These are phyloP conservation scores for Xylota segnis DNA, from an alignment of 2,888 invertebrate genomes.

Conservation along the genomic window DNA sequence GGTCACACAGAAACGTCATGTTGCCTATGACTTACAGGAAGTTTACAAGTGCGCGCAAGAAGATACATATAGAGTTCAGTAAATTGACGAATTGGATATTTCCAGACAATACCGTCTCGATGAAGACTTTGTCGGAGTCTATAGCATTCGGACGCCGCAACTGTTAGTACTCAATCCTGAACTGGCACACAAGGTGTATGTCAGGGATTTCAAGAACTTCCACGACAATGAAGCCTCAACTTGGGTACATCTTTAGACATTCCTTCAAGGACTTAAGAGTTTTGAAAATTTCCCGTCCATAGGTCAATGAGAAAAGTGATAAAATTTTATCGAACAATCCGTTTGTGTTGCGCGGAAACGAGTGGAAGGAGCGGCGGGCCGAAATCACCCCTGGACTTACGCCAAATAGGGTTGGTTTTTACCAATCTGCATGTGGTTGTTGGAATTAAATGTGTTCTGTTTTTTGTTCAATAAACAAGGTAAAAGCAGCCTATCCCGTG, in stretches of 20 bases:
- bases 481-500: constrained; percentile 85
- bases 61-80: not conserved
- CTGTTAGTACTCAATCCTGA: constrained; percentile 83
- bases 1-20: constrained; percentile 79
- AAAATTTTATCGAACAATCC: constrained; percentile 85
- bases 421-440: not conserved
- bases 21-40: constrained; percentile 81
- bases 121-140: constrained; percentile 84
- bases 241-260: constrained; percentile 78
- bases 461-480: constrained; percentile 60
- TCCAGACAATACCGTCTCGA: constrained; percentile 79
- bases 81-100: not conserved
- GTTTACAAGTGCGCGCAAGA: constrained; percentile 82
- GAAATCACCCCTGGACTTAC: constrained; percentile 86
- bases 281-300: constrained; percentile 24
- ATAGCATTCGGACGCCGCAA: constrained; percentile 80
- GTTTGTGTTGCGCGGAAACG: constrained; percentile 84
- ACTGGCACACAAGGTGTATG: constrained; percentile 81
- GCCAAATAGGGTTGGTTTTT: constrained; percentile 83
- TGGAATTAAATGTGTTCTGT: not conserved
- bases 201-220: constrained; percentile 84
- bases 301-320: constrained; percentile 84
- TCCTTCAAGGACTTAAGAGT: not conserved
- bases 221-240: constrained; percentile 81
- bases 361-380: constrained; percentile 85